A percentile compares a stretch with the other conserved stretches of the same genome.
Conservation (phyloP, 2,797 vertebrate genomes). For the Streptopelia turtur region DNA sequence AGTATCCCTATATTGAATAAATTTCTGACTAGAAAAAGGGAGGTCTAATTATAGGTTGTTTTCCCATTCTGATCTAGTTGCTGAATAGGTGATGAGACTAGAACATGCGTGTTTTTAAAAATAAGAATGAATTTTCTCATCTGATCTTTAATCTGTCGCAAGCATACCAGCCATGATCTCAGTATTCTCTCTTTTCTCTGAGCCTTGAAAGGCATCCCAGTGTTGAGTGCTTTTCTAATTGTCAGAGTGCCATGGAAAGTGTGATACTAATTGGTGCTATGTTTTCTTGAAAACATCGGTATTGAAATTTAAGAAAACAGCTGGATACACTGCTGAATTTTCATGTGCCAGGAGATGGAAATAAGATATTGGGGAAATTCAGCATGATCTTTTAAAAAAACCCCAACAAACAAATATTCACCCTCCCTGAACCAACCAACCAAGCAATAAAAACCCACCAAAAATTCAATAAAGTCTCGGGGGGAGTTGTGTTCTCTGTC, state of each 20-base stretch:
- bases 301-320: neutral
- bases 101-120: rapidly evolving
- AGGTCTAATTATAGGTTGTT: neutral
- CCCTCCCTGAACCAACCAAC: neutral
- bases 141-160: rapidly evolving
- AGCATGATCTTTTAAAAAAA: neutral
- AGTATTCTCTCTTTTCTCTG: neutral
- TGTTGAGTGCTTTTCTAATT: neutral
- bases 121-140: neutral
- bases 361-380: neutral
- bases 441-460: neutral
- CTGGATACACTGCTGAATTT: neutral
- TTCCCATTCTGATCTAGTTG: neutral
- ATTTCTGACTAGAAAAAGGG: neutral
- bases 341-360: neutral
- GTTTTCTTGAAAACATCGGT: neutral
- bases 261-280: neutral
- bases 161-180: neutral
- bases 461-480: rapidly evolving
- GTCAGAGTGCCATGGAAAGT: neutral
- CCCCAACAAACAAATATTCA: rapidly evolving
- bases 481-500: neutral
- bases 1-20: neutral
- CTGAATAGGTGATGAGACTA: neutral
- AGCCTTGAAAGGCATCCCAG: neutral